Percentiles rank a stretch among this genome's conserved stretches.
phyloP scores from a whole-genome alignment of 2,797 vertebrate species.

The Tinamus major region DNA sequence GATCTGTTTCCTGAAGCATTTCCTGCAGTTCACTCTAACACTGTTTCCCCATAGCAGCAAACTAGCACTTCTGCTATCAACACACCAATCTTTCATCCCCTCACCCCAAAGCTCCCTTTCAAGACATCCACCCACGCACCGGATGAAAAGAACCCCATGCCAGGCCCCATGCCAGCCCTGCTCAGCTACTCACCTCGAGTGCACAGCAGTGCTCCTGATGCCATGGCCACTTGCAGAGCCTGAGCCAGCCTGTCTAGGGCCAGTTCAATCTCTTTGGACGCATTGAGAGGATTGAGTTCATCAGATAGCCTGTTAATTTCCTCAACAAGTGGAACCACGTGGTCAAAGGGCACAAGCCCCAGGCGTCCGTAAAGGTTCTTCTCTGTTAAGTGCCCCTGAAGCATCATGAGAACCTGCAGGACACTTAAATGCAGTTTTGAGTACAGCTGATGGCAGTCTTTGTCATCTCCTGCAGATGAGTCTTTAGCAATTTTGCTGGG shows the following conservation, averaged over 20 bases:
- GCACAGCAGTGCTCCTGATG: conserved; percentile 92
- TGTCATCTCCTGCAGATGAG: background rate
- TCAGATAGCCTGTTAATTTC: conserved; percentile 89
- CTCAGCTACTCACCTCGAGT: conserved; percentile 84
- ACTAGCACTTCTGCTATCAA: background rate
- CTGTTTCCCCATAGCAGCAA: background rate
- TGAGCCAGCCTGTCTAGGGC: conserved; percentile 93
- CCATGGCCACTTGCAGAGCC: conserved; percentile 94
- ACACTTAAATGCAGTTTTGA: conserved; percentile 94
- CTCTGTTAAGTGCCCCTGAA: conserved; percentile 91
- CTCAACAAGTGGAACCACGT: conserved; percentile 89
- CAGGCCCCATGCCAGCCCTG: background rate
- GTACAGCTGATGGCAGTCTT: conserved; percentile 84
- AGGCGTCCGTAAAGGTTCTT: conserved; percentile 93
- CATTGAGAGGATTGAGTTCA: conserved; percentile 86
- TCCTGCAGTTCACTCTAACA: background rate
- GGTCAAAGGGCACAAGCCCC: conserved; percentile 90
- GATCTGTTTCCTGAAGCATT: background rate
- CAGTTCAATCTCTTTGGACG: conserved; percentile 89
- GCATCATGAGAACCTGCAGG: conserved; percentile 91
- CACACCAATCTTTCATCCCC: background rate
- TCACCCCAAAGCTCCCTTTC: background rate
- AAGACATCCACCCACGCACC: background rate
- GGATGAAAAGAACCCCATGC: accelerated
- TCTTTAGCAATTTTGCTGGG: conserved; percentile 72